Evolutionary conservation across 2,113 vertebrate species (phyloP).

Genomic region (Sorex araneus): DNA sequence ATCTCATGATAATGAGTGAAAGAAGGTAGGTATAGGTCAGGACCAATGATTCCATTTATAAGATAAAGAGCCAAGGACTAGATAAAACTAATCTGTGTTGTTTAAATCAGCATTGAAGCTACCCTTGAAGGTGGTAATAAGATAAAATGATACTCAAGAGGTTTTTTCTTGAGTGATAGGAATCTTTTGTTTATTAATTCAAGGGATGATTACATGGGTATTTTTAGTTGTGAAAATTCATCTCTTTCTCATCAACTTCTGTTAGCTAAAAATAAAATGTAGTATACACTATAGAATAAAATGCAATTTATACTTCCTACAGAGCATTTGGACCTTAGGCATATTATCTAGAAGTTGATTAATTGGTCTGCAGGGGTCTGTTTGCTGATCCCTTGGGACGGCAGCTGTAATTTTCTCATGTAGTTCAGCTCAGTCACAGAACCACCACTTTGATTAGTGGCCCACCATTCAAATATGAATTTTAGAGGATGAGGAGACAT

Average conservation of each 20-base stretch:
- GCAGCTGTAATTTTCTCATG: constrained; percentile 48
- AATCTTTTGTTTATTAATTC: neutral
- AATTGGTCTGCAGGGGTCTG: neutral
- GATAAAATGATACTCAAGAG: neutral
- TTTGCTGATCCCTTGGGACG: neutral
- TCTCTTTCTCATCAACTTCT: constrained; percentile 20
- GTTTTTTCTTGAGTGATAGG: neutral
- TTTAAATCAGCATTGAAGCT: neutral
- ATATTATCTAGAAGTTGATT: constrained; percentile 44
- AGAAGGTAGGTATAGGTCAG: neutral
- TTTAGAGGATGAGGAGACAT: constrained; percentile 8
- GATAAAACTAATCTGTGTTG: neutral
- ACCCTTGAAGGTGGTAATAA: neutral
- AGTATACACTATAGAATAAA: neutral
- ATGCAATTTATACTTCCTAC: neutral
- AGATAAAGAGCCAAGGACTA: neutral
- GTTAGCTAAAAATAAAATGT: neutral
- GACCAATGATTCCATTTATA: neutral
- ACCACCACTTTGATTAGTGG: constrained; percentile 44
- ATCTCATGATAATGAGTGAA: neutral
- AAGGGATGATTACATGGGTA: neutral
- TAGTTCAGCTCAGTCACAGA: constrained; percentile 46
- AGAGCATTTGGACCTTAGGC: neutral
- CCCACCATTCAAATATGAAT: neutral
- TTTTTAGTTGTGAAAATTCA: neutral